Conservation (phyloP, 1,140 invertebrate genomes). For the Nilaparvata lugens region DNA sequence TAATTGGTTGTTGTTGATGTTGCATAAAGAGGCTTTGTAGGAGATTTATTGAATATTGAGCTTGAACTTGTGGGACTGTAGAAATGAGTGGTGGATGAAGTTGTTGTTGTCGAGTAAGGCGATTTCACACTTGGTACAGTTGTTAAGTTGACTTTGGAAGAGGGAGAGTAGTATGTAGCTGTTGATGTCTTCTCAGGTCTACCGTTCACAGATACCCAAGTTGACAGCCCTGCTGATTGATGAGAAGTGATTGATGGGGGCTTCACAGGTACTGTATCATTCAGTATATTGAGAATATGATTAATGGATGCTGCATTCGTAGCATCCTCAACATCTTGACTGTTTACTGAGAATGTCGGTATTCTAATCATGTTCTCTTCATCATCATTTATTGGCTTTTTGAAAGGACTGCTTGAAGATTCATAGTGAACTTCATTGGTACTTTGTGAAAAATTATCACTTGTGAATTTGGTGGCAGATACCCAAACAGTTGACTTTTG, state of each 20-base stretch:
- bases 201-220: conserved; percentile 40
- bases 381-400: neutral
- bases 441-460: no score
- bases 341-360: conserved; percentile 41
- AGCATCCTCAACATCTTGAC: conserved; percentile 31
- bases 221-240: conserved; percentile 36
- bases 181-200: conserved; percentile 29
- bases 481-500: no score
- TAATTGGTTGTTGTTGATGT: conserved; percentile 10
- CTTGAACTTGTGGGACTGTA: conserved; percentile 13
- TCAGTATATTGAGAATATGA: conserved; percentile 35
- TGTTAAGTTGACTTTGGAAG: no score
- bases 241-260: conserved; percentile 23
- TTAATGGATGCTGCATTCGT: conserved; percentile 38
- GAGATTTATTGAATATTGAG: conserved; percentile 27
- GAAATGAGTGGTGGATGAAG: conserved; percentile 13
- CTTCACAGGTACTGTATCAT: conserved; percentile 26
- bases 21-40: neutral
- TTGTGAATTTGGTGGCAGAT: no score
- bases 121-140: no score
- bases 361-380: conserved; percentile 40
- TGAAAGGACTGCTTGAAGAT: no score
- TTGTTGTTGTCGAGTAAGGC: neutral
- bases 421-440: no score
- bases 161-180: conserved; percentile 17